Evolutionary conservation across 2,113 vertebrate species (phyloP).

Genomic region (Carlito syrichta): DNA sequence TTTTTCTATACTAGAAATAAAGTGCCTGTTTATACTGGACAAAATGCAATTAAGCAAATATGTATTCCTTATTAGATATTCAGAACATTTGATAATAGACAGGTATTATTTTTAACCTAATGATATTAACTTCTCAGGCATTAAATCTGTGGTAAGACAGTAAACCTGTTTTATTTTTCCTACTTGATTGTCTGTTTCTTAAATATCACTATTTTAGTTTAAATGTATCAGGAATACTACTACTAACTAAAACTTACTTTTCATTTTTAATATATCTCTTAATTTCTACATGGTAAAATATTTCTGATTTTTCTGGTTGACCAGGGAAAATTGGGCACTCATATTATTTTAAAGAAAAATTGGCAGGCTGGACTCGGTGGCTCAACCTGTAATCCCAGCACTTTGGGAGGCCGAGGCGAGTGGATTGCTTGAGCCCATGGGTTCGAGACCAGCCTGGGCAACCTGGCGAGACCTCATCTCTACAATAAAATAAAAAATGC

Average conservation of each 20-base stretch:
- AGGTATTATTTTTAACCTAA: background rate
- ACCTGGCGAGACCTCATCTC: no score
- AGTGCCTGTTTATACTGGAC: background rate
- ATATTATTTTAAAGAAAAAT: conserved; percentile 44
- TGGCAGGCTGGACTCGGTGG: no score
- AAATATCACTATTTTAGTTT: conserved; percentile 1
- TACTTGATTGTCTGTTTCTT: background rate
- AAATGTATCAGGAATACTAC: background rate
- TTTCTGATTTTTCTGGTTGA: background rate
- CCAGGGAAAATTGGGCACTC: background rate
- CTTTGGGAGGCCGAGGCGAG: no score
- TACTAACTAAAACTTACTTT: background rate
- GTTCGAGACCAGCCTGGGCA: no score
- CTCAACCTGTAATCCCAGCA: no score
- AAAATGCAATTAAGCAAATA: conserved; percentile 24
- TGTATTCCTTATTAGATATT: background rate
- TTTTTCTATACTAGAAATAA: conserved; percentile 1
- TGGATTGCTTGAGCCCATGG: no score
- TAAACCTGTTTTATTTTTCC: background rate
- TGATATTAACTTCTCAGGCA: background rate
- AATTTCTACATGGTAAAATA: conserved; percentile 5
- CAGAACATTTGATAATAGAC: background rate
- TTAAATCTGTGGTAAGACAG: background rate
- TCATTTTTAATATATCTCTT: background rate
- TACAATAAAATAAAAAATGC: no score